These are phyloP conservation scores for Tragulus kanchil DNA, from an alignment of 2,113 vertebrate species.

Conservation along the genomic window DNA sequence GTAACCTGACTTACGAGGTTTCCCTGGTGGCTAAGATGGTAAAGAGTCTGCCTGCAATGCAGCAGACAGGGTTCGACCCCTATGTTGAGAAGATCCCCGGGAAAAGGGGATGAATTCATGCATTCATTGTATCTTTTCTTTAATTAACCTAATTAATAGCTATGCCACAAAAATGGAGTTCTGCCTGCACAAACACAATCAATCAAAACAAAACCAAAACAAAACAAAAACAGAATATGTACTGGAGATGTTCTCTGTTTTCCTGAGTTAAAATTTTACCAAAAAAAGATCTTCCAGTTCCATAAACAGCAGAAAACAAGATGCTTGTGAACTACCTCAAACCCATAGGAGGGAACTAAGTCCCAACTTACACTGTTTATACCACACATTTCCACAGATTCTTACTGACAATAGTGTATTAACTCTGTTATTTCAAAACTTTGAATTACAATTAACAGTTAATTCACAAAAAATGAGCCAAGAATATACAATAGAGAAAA, in stretches of 20 bases:
- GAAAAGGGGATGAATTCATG: neutral
- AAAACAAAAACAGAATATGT: neutral
- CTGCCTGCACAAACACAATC: neutral
- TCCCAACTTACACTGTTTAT: slow-evolving; percentile 68
- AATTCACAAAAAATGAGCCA: slow-evolving; percentile 24
- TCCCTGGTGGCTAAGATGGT: too few relatives aligned
- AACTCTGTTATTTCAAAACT: neutral
- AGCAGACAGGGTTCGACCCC: too few relatives aligned
- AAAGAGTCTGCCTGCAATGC: too few relatives aligned
- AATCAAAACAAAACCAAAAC: neutral
- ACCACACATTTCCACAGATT: slow-evolving; percentile 79
- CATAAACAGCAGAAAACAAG: neutral
- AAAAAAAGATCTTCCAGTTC: neutral
- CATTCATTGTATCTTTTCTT: slow-evolving; percentile 48
- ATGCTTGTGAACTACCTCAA: neutral
- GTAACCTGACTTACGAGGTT: neutral
- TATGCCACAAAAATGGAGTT: neutral
- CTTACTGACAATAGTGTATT: neutral
- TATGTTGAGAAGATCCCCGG: too few relatives aligned
- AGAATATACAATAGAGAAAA: neutral
- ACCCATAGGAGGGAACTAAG: slow-evolving; percentile 59
- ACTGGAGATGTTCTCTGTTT: neutral
- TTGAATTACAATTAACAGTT: slow-evolving; percentile 52
- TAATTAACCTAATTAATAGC: neutral
- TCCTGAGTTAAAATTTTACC: neutral